These are phyloP conservation scores for Drosophila ironensis DNA, from an alignment of 1,140 invertebrate genomes.

Conservation along the genomic window DNA sequence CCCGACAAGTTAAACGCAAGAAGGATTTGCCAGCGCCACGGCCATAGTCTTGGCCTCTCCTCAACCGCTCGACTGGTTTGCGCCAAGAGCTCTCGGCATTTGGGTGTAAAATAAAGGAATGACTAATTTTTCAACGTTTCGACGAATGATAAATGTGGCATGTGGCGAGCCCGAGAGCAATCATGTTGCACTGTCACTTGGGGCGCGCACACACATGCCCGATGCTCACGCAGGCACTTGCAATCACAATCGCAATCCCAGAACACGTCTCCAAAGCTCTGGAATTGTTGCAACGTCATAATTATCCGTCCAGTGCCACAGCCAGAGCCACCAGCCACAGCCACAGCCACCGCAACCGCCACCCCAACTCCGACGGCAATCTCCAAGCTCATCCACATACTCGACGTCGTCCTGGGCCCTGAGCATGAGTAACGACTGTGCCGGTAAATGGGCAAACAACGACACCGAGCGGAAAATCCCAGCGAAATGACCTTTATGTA, in stretches of 20 bases:
- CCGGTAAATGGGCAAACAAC: constrained; percentile 61
- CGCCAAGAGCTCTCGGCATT: constrained; percentile 70
- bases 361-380: constrained; percentile 5
- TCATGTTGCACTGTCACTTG: constrained; percentile 80
- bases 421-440: constrained; percentile 76
- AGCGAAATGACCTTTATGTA: not conserved
- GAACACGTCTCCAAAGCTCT: constrained; percentile 61
- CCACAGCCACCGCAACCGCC: too few relatives aligned
- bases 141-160: constrained; percentile 80
- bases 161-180: constrained; percentile 79
- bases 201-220: constrained; percentile 17
- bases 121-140: constrained; percentile 81
- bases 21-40: constrained; percentile 53
- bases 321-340: too few relatives aligned
- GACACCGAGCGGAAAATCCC: constrained; percentile 16
- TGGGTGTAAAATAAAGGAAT: constrained; percentile 80
- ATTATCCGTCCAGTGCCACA: constrained; percentile 63
- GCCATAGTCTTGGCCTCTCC: constrained; percentile 15
- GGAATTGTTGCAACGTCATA: constrained; percentile 80
- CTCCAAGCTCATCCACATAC: constrained; percentile 15
- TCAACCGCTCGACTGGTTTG: constrained; percentile 58
- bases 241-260: constrained; percentile 51
- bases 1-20: constrained; percentile 50
- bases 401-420: constrained; percentile 57
- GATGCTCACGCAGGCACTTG: constrained; percentile 16